These are phyloP conservation scores for Hyaena hyaena DNA, from an alignment of 2,113 vertebrate genomes.

Conservation along the genomic window DNA sequence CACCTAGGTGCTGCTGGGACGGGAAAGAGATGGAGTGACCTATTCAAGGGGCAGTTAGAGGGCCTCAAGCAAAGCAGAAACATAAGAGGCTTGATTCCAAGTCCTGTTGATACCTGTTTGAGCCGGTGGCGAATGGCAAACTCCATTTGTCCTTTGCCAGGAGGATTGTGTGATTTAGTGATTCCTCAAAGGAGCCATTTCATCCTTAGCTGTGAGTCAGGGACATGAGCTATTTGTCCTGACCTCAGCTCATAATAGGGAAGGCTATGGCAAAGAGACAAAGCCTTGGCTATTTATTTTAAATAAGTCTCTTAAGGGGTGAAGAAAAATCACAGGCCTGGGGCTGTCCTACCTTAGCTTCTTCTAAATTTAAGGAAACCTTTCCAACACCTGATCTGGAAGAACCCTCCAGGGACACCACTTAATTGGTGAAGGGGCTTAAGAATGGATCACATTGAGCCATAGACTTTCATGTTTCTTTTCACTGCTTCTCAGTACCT, in stretches of 20 bases:
- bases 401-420: background rate
- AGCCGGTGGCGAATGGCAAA: background rate
- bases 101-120: slow-evolving; percentile 63
- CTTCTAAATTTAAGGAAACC: slow-evolving; percentile 61
- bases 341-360: slow-evolving; percentile 13
- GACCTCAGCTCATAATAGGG: slow-evolving; percentile 50
- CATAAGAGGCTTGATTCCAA: slow-evolving; percentile 30
- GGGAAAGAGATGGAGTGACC: background rate
- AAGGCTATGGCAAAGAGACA: slow-evolving; percentile 52
- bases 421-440: slow-evolving; percentile 60
- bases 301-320: slow-evolving; percentile 54
- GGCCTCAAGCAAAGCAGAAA: slow-evolving; percentile 45
- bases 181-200: slow-evolving; percentile 59
- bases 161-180: slow-evolving; percentile 68
- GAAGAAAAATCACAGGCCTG: slow-evolving; percentile 29
- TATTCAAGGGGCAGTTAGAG: background rate
- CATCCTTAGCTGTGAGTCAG: slow-evolving; percentile 48
- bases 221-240: slow-evolving; percentile 57
- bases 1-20: background rate
- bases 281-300: slow-evolving; percentile 68
- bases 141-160: slow-evolving; percentile 66
- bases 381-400: slow-evolving; percentile 15
- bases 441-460: background rate
- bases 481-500: background rate
- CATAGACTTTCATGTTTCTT: background rate